phyloP scores from a whole-genome alignment of 2,888 invertebrate genomes.

The Leptinotarsa haldemani region DNA sequence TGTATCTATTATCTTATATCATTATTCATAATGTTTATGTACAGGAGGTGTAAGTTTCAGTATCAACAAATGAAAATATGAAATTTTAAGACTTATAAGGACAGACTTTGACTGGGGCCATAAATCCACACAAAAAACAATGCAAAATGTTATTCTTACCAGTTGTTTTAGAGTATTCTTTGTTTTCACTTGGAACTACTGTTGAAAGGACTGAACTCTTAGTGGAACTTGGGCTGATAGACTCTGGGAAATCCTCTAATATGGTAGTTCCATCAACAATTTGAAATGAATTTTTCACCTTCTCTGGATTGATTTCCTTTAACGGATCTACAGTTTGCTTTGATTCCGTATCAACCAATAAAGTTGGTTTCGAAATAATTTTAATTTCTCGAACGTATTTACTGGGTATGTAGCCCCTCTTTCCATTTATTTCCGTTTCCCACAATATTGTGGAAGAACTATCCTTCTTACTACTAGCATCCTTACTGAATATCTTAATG shows the following conservation, averaged over 20 bases:
- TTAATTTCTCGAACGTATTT: conserved; percentile 72
- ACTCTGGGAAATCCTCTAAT: conserved; percentile 56
- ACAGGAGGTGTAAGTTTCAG: too few species aligned
- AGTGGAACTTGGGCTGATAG: conserved; percentile 44
- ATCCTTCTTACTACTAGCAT: conserved; percentile 79
- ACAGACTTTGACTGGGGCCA: too few species aligned
- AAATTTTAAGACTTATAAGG: too few species aligned
- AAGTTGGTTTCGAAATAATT: conserved; percentile 63
- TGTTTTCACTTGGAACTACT: conserved; percentile 21
- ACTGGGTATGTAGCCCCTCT: conserved; percentile 75
- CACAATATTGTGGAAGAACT: conserved; percentile 73
- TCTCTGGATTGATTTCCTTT: conserved; percentile 42
- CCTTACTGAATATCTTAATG: conserved; percentile 77
- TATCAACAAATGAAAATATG: too few species aligned
- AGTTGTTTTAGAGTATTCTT: conserved; percentile 20
- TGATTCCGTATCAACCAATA: conserved; percentile 66
- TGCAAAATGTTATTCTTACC: background rate
- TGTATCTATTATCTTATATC: too few species aligned
- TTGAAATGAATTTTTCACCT: conserved; percentile 60
- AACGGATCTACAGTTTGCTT: conserved; percentile 39
- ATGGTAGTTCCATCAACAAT: conserved; percentile 79
- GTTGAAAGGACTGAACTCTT: conserved; percentile 45
- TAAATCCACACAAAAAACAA: too few species aligned
- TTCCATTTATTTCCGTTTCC: conserved; percentile 77
- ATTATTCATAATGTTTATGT: too few species aligned